Evolutionary conservation across 2,888 invertebrate genomes (phyloP), one percentile per base, ranked within the genome.

Genomic region (Lasioglossum lativentre): DNA sequence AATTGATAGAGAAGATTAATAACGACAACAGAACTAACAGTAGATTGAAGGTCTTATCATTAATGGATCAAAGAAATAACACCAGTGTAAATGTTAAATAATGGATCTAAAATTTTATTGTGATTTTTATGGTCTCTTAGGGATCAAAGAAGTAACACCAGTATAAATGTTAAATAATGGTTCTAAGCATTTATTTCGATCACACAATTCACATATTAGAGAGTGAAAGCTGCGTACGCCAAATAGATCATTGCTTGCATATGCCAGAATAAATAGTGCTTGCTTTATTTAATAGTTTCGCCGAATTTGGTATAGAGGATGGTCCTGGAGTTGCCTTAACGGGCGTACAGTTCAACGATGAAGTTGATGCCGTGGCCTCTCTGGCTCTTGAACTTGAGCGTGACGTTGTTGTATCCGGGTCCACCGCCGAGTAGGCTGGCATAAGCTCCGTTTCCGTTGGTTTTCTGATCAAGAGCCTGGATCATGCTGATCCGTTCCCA

Each of bases 381-480:
- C 85, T 95, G 94, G 38, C 96, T 96, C 88, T 95, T 95, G 90
- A 96, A 95, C 56, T 93, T 94, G 0, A 96, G 81, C 1, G 94
- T 94, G 2, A 94, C 95, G 45, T 90, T 92, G 14, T 78, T 92
- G 72, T 85, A 78, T 5, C 94, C 94, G 0, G 95, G 95, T 16
- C 96, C 96, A 47, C 96, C 96, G 0, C 66, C 63, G 1, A 91
- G 52, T 0, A 96, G 85, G 8, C 90, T 93, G 1, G 95, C 95
- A 81, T 91, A 93, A 27, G 96, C 96, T 12, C 96, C 96, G 0
- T 95, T 94, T 0, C 95, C 96, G 56, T 95, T 93, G 56, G 92
- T 92, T 52, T 95, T 92, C 81, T 95, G 95, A 88, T 96, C 96
- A 19, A 94, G 87, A 1, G 95, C 94, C 19, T 90, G 90, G 19